A percentile compares a stretch with the other conserved stretches of the same genome.
Evolutionary conservation across 2,797 vertebrate species (phyloP).

Genomic region (Erpetoichthys calabaricus): DNA sequence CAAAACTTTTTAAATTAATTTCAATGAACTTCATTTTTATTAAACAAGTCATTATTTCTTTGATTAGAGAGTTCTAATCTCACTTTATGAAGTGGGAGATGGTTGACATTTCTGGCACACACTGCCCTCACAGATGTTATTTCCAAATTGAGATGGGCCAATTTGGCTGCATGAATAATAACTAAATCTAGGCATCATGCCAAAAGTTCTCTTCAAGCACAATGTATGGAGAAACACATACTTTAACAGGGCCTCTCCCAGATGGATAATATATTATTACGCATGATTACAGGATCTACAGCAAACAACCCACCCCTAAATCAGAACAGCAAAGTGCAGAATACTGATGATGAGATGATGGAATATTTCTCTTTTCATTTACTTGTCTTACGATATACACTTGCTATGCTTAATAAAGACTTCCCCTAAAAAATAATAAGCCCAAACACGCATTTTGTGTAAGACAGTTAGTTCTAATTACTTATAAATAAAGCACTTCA

Average conservation of each 20-base stretch:
- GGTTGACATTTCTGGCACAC: slow-evolving; percentile 44
- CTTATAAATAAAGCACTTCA: too few species aligned
- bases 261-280: slow-evolving; percentile 72
- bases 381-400: too few species aligned
- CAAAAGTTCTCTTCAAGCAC: slow-evolving; percentile 53
- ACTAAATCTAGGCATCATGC: slow-evolving; percentile 39
- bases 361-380: slow-evolving; percentile 32
- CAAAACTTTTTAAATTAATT: slow-evolving; percentile 2
- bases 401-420: too few species aligned
- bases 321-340: slow-evolving; percentile 45
- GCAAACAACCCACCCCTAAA: slow-evolving; percentile 57
- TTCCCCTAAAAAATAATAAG: too few species aligned
- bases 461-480: too few species aligned
- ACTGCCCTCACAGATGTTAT: slow-evolving; percentile 56
- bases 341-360: slow-evolving; percentile 59
- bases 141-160: slow-evolving; percentile 55
- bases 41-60: slow-evolving; percentile 30
- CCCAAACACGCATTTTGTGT: too few species aligned
- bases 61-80: slow-evolving; percentile 39
- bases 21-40: slow-evolving; percentile 23
- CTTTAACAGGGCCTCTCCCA: slow-evolving; percentile 51
- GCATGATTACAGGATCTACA: slow-evolving; percentile 65
- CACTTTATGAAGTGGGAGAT: slow-evolving; percentile 42
- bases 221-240: slow-evolving; percentile 60
- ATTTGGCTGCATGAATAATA: slow-evolving; percentile 58